Conservation (phyloP, 2,888 invertebrate genomes). For the Endotricha flammealis region DNA sequence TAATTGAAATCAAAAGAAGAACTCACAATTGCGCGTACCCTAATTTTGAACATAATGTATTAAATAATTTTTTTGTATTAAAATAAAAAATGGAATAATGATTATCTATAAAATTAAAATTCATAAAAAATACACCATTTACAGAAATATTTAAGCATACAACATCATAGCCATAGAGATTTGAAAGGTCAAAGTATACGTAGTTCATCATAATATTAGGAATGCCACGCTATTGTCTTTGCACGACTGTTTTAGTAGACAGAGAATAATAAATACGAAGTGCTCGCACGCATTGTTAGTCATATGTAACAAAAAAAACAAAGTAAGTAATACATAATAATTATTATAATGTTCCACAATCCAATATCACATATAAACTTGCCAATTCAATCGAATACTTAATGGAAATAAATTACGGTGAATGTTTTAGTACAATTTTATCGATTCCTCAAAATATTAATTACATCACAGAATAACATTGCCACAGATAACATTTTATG, state of each 20-base stretch:
- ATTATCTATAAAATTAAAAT: neutral
- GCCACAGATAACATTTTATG: slow-evolving; percentile 6
- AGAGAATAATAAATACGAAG: too few relatives aligned
- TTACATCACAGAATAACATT: slow-evolving; percentile 9
- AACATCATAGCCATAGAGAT: slow-evolving; percentile 31
- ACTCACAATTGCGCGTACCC: slow-evolving; percentile 61
- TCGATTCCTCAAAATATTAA: neutral
- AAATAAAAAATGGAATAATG: too few relatives aligned
- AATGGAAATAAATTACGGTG: neutral
- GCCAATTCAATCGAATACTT: neutral
- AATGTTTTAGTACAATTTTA: neutral
- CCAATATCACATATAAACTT: slow-evolving; percentile 7
- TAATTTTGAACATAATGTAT: slow-evolving; percentile 59
- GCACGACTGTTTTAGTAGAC: too few relatives aligned
- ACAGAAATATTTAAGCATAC: slow-evolving; percentile 1
- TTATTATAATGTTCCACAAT: too few relatives aligned
- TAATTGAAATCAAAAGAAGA: slow-evolving; percentile 10
- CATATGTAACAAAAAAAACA: too few relatives aligned
- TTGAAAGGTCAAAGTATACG: slow-evolving; percentile 1
- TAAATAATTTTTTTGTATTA: too few relatives aligned
- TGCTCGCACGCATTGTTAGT: too few relatives aligned
- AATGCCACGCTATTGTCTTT: too few relatives aligned
- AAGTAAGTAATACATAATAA: too few relatives aligned
- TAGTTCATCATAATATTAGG: too few relatives aligned
- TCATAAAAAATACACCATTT: neutral